These are phyloP conservation scores for Theristicus caerulescens DNA, from an alignment of 2,113 vertebrate species.

Conservation along the genomic window DNA sequence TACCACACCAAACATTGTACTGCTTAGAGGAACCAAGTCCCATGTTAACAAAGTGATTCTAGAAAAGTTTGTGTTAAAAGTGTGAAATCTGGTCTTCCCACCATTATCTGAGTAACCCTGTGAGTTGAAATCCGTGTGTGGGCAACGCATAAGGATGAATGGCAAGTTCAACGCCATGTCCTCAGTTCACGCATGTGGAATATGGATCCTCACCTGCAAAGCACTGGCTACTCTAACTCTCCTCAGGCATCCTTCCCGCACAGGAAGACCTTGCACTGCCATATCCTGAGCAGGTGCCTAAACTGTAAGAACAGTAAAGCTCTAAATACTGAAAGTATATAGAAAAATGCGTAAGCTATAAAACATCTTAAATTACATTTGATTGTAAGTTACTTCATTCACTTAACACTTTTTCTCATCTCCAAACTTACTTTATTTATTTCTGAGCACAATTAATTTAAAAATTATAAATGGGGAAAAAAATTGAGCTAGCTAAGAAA, in stretches of 20 bases:
- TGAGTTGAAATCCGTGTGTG: rapidly evolving
- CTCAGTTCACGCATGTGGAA: rapidly evolving
- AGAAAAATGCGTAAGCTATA: rapidly evolving
- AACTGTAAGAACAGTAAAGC: background rate
- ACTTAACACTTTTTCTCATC: background rate
- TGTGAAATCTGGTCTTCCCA: background rate
- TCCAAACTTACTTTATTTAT: background rate
- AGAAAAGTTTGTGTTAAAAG: background rate
- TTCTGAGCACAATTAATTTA: background rate
- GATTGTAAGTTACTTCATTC: background rate
- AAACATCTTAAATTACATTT: background rate
- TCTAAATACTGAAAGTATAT: background rate
- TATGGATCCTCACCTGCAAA: background rate
- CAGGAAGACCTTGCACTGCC: background rate
- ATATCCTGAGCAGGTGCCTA: background rate
- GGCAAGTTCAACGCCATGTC: background rate
- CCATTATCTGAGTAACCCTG: background rate
- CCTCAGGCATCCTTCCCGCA: background rate
- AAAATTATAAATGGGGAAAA: background rate
- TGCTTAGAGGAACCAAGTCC: background rate
- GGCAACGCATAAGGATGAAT: background rate
- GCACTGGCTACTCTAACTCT: background rate
- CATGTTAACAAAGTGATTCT: background rate
- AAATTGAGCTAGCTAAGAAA: background rate
- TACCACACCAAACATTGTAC: background rate